Base-by-base conservation (phyloP, 2,113 vertebrate genomes). In the Chauna torquata region DNA sequence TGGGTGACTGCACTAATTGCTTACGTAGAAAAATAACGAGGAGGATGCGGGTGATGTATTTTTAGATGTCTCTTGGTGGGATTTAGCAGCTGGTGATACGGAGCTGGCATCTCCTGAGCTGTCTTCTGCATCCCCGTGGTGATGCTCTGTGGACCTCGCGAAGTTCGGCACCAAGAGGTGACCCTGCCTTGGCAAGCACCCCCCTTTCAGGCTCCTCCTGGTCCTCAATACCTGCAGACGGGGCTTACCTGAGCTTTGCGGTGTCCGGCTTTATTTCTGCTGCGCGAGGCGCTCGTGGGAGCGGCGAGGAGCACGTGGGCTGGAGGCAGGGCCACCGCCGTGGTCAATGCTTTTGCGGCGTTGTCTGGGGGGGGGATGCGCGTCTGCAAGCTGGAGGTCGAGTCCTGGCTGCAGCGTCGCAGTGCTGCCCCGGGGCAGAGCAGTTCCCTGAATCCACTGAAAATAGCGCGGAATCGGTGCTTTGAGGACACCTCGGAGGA, bases 1-100 rank as follows among this genome's bases (percentile, higher is more conserved):
- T 91, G 94, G 89, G 94, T 94, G 94, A 95, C 94, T 94, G 65
- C 77, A 58, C 92, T 96, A 96, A 95, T 97, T 97, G 91, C 95
- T 96, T 97, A 94, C 94, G 94, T 95, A 87, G 83, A 92, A 89
- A 96, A 92, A 58, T 96, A 97, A 97, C 76, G 89, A 96, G 86
- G 79, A 97, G 96, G 97, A 97, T 95, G 97, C 82, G 22, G 84
- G 30, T 61, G 84, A 87, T 92, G 38, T 97, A 95, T 97, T 97
- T 97, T 97, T 97, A 97, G 95, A 94, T 79, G 84, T 87, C 92
- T 97, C 92, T 95, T 89, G 87, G 91, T 97, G 95, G 82, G 96
- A 95, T 97, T 97, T 94, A 94, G 88, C 89, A 89, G 91, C 16
- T 0, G 2, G 66, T 9, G 1, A 80, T 40, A 20, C 2, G 8